phyloP scores from a whole-genome alignment of 2,113 vertebrate species.

The Phasianus colchicus region DNA sequence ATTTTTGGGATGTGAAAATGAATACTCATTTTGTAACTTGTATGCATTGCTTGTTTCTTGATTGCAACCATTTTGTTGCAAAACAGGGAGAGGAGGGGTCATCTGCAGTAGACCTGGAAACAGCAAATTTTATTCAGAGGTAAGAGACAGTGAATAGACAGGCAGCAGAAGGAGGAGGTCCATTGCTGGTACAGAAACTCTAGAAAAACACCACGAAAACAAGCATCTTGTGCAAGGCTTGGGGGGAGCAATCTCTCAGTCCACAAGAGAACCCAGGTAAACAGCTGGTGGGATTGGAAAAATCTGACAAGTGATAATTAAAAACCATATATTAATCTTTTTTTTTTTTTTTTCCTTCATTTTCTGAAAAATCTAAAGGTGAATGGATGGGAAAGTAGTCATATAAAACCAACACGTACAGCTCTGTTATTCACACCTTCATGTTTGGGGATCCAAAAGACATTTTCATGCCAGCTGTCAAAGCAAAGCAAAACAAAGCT shows the following conservation, averaged over 20 bases:
- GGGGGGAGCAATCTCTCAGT: background rate
- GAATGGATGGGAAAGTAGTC: background rate
- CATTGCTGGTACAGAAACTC: background rate
- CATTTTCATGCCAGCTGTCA: background rate
- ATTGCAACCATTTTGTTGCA: background rate
- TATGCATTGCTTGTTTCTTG: background rate
- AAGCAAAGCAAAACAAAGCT: slow-evolving; percentile 16
- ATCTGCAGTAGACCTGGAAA: background rate
- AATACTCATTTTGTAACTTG: background rate
- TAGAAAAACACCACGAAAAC: slow-evolving; percentile 5
- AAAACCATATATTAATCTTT: background rate
- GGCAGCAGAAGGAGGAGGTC: background rate
- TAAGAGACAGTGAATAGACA: background rate
- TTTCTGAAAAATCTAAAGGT: background rate
- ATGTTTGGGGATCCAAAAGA: background rate
- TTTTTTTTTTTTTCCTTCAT: background rate
- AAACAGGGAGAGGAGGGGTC: background rate
- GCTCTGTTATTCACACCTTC: background rate
- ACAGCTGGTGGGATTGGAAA: slow-evolving; percentile 16
- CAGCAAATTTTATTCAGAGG: background rate
- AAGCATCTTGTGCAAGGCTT: background rate
- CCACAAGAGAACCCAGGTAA: slow-evolving; percentile 11
- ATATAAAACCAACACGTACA: background rate
- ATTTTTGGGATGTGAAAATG: background rate
- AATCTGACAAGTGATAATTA: slow-evolving; percentile 52